A percentile compares a stretch with the other conserved stretches of the same genome.
Evolutionary conservation across 2,797 vertebrate species (phyloP).

Genomic region (Sardinella longiceps): DNA sequence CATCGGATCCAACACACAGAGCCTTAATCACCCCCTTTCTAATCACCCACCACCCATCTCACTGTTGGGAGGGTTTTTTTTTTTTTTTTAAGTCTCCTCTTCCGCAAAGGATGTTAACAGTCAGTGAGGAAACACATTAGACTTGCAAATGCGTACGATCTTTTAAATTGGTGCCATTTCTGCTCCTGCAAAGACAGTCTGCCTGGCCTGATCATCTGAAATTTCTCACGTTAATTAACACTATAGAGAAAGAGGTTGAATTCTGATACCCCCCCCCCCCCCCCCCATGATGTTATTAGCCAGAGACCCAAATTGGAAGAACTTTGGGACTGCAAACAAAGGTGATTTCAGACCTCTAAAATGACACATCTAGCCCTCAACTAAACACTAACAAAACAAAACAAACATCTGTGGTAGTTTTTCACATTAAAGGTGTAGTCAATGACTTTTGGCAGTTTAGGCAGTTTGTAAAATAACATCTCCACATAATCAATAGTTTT

Average conservation of each 20-base stretch:
- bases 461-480: too few species aligned
- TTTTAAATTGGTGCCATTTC: not conserved
- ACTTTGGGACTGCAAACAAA: not conserved
- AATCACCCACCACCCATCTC: not conserved
- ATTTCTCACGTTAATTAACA: not conserved
- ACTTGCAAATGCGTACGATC: not conserved
- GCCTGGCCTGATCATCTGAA: not conserved
- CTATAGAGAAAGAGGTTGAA: not conserved
- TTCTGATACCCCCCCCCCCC: too few species aligned
- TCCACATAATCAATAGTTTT: too few species aligned
- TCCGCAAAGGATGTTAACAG: not conserved
- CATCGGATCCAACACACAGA: not conserved
- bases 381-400: too few species aligned
- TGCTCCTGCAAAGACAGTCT: not conserved
- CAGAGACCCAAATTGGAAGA: not conserved
- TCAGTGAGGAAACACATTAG: constrained; percentile 3
- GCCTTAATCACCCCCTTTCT: constrained; percentile 18
- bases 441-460: too few species aligned
- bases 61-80: not conserved
- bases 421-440: too few species aligned
- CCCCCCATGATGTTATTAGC: not conserved
- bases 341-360: not conserved
- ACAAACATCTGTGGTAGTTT: too few species aligned
- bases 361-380: not conserved
- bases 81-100: not conserved